A percentile compares a stretch with the other conserved stretches of the same genome.
Conservation (phyloP, 2,888 invertebrate genomes). For the Drosophila mimica region DNA sequence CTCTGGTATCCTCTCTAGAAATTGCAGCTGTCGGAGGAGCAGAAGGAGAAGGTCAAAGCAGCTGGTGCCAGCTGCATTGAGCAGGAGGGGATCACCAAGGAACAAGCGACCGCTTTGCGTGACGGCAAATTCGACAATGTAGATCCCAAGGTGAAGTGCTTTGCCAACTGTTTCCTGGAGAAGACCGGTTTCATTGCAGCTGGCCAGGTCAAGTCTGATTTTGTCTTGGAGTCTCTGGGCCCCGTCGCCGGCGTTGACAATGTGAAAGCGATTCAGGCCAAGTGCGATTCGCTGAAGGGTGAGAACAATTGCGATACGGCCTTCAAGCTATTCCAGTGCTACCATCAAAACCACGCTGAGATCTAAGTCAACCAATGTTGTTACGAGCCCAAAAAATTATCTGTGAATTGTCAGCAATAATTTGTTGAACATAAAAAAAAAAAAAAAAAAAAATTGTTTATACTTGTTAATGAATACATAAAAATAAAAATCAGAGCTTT, state of each 20-base stretch:
- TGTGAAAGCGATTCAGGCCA: slow-evolving; percentile 58
- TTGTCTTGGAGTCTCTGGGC: slow-evolving; percentile 58
- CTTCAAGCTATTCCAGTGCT: slow-evolving; percentile 72
- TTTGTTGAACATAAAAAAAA: neutral
- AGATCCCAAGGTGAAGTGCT: slow-evolving; percentile 75
- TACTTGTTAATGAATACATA: neutral
- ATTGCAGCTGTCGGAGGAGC: slow-evolving; percentile 68
- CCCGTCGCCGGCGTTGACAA: slow-evolving; percentile 61
- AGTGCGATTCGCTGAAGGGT: slow-evolving; percentile 67
- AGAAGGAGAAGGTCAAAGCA: slow-evolving; percentile 65
- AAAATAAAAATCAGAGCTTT: neutral
- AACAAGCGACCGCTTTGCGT: slow-evolving; percentile 67
- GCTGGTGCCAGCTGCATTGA: slow-evolving; percentile 74
- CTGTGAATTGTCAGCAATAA: slow-evolving; percentile 45
- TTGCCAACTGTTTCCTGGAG: slow-evolving; percentile 82
- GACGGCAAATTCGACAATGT: slow-evolving; percentile 63
- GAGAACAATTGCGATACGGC: slow-evolving; percentile 76
- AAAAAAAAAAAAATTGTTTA: slow-evolving; percentile 1
- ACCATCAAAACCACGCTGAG: slow-evolving; percentile 53
- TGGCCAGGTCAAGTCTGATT: slow-evolving; percentile 68
- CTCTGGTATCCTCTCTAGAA: neutral
- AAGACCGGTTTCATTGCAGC: slow-evolving; percentile 71
- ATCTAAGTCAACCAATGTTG: slow-evolving; percentile 31
- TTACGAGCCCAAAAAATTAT: slow-evolving; percentile 13
- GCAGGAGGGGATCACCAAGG: slow-evolving; percentile 65